Percentiles rank a stretch among this genome's conserved stretches.
phyloP scores from a whole-genome alignment of 2,888 invertebrate species.

The Conistra vaccinii region DNA sequence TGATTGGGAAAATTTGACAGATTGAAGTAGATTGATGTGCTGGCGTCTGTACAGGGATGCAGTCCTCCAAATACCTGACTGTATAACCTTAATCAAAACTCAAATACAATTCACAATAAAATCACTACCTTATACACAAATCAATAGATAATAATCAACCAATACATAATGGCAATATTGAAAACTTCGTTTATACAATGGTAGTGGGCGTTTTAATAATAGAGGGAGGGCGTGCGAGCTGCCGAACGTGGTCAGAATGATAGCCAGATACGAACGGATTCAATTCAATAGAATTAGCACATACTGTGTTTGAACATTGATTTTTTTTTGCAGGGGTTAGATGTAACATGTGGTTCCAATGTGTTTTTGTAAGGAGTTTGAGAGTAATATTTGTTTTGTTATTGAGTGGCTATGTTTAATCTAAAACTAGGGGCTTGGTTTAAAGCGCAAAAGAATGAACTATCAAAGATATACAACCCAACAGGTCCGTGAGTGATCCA shows the following conservation, averaged over 20 bases:
- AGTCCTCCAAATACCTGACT: background rate
- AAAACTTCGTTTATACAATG: conserved; percentile 52
- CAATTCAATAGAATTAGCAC: conserved; percentile 53
- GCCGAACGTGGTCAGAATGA: conserved; percentile 60
- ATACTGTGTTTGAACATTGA: conserved; percentile 13
- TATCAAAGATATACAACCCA: background rate
- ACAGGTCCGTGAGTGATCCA: background rate
- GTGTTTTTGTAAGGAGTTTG: background rate
- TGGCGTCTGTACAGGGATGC: background rate
- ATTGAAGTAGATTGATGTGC: too few relatives aligned
- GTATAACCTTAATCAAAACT: background rate
- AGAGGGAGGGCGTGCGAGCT: conserved; percentile 49
- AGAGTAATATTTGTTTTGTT: background rate
- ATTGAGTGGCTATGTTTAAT: background rate
- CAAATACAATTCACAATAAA: conserved; percentile 16
- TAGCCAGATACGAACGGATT: conserved; percentile 29
- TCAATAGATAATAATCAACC: conserved; percentile 57
- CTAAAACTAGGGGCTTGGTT: background rate
- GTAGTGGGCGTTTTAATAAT: conserved; percentile 63
- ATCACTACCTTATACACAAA: conserved; percentile 44
- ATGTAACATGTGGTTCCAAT: conserved; percentile 19
- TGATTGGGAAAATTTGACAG: too few relatives aligned
- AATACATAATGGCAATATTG: conserved; percentile 62
- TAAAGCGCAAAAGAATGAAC: background rate
- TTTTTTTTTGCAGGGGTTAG: conserved; percentile 35